Evolutionary conservation across 2,888 invertebrate species (phyloP), one percentile per base, ranked within the genome.

Genomic region (Cephus nigrinus): DNA sequence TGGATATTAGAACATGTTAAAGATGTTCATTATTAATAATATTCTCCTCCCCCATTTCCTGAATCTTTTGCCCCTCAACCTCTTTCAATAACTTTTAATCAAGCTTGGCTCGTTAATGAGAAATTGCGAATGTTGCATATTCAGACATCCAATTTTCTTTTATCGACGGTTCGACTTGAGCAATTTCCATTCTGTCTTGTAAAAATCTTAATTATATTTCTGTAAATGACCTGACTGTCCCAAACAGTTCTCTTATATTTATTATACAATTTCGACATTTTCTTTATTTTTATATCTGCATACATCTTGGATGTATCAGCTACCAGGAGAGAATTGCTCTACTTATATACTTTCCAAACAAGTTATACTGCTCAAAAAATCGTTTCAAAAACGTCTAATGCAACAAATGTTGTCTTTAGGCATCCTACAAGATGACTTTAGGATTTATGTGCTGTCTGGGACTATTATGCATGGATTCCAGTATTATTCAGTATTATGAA

Each of bases 251-350:
- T n/a, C 73, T 30, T 30, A 76, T n/a, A 12, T 33, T 40, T 76
- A 68, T 30, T 73, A 35, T 76, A 69, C 73, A 76, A 68, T 68
- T 35, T 73, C 68, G 55, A 55, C 0, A 55, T 55, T 55, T 23
- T 55, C 23, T 55, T 55, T 9, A 55, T 55, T 55, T 55, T 55
- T 9, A 23, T 55, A 23, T 55, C 23, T 55, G 23, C 55, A 55
- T 55, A 23, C 55, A 55, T 55, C 23, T 55, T 55, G 55, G 23
- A 55, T 55, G 55, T 15, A 55, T 55, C 9, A 23, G 55, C 23
- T 55, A 55, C 23, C 55, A 55, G 9, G 40, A 55, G 55, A 55
- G 55, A 23, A 23, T 23, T 55, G 2, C 3, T 55, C 9, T 15
- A 23, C 9, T 55, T 23, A 55, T 23, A 55, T 55, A 23, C 23